Conservation (phyloP, 92 coral and sea anemone species). For the Phenganax marumi region DNA sequence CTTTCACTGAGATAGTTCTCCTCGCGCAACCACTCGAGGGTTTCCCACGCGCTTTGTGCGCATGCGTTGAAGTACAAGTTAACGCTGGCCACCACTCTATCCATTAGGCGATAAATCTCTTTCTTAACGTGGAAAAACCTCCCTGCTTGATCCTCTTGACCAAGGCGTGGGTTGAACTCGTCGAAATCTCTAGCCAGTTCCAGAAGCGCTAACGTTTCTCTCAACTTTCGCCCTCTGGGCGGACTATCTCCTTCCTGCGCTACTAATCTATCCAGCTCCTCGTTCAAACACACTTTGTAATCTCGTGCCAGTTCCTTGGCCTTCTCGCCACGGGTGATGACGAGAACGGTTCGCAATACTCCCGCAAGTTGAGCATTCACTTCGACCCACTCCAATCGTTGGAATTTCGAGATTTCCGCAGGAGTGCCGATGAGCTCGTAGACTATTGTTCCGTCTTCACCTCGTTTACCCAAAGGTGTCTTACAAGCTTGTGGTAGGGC, state of each 20-base stretch:
- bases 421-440: constrained; percentile 38
- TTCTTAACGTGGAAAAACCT: constrained; percentile 32
- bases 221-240: constrained; percentile 1
- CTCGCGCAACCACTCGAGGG: constrained; percentile 25
- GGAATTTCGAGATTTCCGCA: constrained; percentile 19
- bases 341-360: constrained; percentile 26
- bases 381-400: constrained; percentile 26
- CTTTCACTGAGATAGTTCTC: constrained; percentile 16
- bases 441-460: not conserved
- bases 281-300: constrained; percentile 22
- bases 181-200: constrained; percentile 30
- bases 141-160: constrained; percentile 40
- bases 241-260: constrained; percentile 22
- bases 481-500: constrained; percentile 32
- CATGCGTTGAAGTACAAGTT: constrained; percentile 15
- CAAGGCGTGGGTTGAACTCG: constrained; percentile 31
- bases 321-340: constrained; percentile 15
- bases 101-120: constrained; percentile 38
- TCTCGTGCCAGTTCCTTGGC: constrained; percentile 14
- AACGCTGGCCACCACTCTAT: constrained; percentile 29
- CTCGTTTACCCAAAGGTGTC: constrained; percentile 17
- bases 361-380: constrained; percentile 31
- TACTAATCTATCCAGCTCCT: constrained; percentile 20
- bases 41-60: constrained; percentile 37
- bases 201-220: constrained; percentile 31